Conservation (phyloP, 2,113 vertebrate species). For the Parotia lawesii region DNA sequence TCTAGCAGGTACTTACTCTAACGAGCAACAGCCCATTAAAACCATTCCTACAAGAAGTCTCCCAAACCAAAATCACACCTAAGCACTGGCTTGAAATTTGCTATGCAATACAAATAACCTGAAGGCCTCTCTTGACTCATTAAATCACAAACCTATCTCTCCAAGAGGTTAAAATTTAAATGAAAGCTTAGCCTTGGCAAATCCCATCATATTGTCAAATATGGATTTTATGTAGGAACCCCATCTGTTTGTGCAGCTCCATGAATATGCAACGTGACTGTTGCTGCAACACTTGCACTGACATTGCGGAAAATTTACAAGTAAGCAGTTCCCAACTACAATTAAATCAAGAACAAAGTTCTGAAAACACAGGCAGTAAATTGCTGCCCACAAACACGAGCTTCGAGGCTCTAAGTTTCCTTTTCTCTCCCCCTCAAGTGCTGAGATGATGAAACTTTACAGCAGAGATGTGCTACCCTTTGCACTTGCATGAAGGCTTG, state of each 20-base stretch:
- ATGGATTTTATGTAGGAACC: conserved; percentile 47
- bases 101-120: not conserved
- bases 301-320: conserved; percentile 9
- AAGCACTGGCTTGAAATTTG: not conserved
- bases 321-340: not conserved
- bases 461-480: not conserved
- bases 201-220: conserved; percentile 50
- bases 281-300: conserved; percentile 38
- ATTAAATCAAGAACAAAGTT: conserved; percentile 14
- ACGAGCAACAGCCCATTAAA: not conserved
- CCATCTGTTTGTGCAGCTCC: conserved; percentile 49
- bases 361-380: not conserved
- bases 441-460: not conserved
- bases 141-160: not conserved
- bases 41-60: not conserved
- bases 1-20: not conserved
- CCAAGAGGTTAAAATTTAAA: conserved; percentile 50
- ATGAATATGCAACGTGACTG: conserved; percentile 52
- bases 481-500: accelerated
- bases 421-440: not conserved
- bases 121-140: not conserved
- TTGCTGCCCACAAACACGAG: not conserved
- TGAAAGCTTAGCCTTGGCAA: conserved; percentile 40
- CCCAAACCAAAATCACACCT: not conserved
- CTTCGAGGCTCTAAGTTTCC: accelerated